Evolutionary conservation across 2,888 invertebrate species (phyloP).

Genomic region (Ochropacha duplaris): DNA sequence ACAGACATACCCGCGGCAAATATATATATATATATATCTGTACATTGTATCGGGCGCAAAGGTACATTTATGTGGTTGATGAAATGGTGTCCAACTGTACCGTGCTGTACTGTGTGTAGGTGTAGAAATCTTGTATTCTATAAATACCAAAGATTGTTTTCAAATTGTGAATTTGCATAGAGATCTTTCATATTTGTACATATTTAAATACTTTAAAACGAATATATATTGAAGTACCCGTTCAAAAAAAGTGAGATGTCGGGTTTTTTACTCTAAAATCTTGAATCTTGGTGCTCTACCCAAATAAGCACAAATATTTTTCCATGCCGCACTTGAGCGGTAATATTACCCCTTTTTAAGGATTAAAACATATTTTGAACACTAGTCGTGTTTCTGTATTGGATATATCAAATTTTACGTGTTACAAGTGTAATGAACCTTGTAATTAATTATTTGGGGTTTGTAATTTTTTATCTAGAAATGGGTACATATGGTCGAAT

Average conservation of each 20-base stretch:
- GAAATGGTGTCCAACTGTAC: constrained; percentile 2
- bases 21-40: not conserved
- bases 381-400: not conserved
- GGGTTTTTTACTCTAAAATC: not conserved
- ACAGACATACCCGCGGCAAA: not conserved
- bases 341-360: not conserved
- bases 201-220: constrained; percentile 17
- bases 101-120: no score
- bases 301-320: not conserved
- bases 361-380: not conserved
- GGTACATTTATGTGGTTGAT: no score
- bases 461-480: not conserved
- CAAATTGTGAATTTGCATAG: constrained; percentile 45
- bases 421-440: not conserved
- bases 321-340: not conserved
- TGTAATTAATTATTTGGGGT: not conserved
- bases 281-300: constrained; percentile 3
- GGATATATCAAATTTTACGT: not conserved
- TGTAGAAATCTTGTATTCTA: constrained; percentile 24
- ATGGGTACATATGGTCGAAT: not conserved
- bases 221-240: constrained; percentile 18
- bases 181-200: constrained; percentile 19
- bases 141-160: constrained; percentile 56
- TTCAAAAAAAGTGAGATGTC: not conserved
- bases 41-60: not conserved